Evolutionary conservation across 2,888 invertebrate genomes (phyloP).

Genomic region (Philhelius pedissequus): DNA sequence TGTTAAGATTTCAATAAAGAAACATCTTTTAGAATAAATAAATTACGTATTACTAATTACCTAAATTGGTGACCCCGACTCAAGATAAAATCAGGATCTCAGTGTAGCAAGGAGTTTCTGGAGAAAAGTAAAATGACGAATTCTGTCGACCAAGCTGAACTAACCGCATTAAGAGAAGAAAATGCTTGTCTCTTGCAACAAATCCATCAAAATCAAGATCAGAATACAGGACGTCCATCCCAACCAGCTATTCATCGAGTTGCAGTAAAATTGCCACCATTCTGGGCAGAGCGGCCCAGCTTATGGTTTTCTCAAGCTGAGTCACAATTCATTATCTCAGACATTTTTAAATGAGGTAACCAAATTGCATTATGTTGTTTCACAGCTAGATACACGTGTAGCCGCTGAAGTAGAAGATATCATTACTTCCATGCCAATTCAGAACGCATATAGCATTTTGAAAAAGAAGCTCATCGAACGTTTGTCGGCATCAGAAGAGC

Average conservation of each 20-base stretch:
- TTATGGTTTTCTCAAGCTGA: conserved; percentile 18
- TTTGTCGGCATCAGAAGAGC: no score
- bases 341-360: background rate
- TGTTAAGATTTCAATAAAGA: no score
- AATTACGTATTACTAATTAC: no score
- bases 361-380: background rate
- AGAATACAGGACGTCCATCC: background rate
- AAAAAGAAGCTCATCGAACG: no score
- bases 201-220: background rate
- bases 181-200: background rate
- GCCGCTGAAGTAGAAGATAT: background rate
- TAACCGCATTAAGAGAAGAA: background rate
- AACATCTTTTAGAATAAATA: no score
- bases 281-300: conserved; percentile 10
- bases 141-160: background rate
- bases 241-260: background rate
- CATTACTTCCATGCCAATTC: background rate
- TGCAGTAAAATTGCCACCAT: conserved; percentile 6
- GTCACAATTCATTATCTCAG: background rate
- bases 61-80: no score
- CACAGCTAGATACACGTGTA: background rate
- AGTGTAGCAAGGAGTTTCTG: no score
- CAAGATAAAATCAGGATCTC: no score
- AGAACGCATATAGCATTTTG: background rate
- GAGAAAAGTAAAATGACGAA: no score